Conservation (phyloP, 2,113 vertebrate genomes). For the Hucho hucho region DNA sequence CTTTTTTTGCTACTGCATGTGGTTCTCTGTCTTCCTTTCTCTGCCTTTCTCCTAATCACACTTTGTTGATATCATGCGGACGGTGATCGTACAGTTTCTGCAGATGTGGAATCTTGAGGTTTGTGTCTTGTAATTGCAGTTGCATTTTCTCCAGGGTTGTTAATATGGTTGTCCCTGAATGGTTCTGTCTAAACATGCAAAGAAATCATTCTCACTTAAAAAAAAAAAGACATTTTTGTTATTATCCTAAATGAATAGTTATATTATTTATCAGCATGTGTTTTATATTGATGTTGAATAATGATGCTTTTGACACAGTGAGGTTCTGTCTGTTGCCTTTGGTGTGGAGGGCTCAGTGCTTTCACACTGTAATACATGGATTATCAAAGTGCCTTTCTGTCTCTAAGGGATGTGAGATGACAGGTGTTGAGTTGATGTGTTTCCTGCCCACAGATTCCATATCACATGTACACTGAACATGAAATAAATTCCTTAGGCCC, state of each 20-base stretch:
- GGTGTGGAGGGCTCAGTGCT: constrained; percentile 7
- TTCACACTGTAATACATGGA: constrained; percentile 34
- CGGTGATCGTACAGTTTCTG: neutral
- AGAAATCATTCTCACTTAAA: neutral
- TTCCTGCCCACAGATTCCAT: constrained; percentile 42
- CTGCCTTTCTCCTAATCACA: neutral
- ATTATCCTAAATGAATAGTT: neutral
- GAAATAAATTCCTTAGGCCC: no score
- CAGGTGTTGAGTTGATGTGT: constrained; percentile 56
- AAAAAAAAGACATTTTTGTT: neutral
- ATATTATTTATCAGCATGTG: neutral
- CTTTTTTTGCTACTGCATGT: neutral
- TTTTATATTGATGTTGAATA: no score
- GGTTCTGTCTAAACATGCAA: neutral
- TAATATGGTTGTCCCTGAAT: neutral
- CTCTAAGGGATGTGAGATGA: constrained; percentile 15
- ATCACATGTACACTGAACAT: neutral
- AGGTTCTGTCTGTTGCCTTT: neutral
- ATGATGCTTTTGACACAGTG: neutral
- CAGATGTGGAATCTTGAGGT: neutral
- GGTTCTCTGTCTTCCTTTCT: neutral
- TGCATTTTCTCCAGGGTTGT: neutral
- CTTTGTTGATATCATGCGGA: neutral
- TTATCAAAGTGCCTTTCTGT: constrained; percentile 49
- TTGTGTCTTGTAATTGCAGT: neutral